Conservation (phyloP, 2,113 vertebrate genomes). For the Catharus fuscescens region DNA sequence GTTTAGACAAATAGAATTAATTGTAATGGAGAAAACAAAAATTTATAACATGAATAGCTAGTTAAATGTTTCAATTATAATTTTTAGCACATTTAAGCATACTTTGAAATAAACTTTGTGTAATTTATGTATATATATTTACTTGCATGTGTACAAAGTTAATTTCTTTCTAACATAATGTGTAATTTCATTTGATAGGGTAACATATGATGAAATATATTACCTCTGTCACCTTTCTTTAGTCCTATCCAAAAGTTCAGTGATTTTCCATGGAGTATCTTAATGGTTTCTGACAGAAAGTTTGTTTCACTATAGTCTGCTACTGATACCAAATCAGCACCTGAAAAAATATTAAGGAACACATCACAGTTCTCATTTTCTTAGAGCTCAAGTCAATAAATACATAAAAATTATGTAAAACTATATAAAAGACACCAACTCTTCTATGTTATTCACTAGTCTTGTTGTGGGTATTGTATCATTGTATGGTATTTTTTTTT, state of each 20-base stretch:
- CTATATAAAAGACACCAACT: background rate
- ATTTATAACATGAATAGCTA: background rate
- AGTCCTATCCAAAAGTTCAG: constrained; percentile 83
- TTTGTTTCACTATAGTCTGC: constrained; percentile 72
- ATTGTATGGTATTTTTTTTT: background rate
- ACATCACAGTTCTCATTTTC: background rate
- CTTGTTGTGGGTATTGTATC: background rate
- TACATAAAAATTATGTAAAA: background rate
- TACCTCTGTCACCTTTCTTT: constrained; percentile 76
- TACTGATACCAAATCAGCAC: constrained; percentile 77
- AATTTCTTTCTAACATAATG: background rate
- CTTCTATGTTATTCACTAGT: background rate
- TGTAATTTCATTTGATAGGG: background rate
- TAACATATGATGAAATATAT: background rate
- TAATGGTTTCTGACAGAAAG: constrained; percentile 79
- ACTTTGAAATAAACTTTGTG: background rate
- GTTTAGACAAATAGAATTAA: background rate
- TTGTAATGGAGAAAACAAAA: background rate
- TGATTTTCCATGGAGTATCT: constrained; percentile 73
- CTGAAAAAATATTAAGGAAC: constrained; percentile 58
- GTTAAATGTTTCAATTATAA: background rate
- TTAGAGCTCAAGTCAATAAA: background rate
- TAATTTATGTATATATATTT: background rate
- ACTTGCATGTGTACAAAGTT: background rate
- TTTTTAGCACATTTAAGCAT: background rate